Evolutionary conservation across 2,113 vertebrate genomes (phyloP), one percentile per base, ranked within the genome.

Genomic region (Clarias gariepinus): DNA sequence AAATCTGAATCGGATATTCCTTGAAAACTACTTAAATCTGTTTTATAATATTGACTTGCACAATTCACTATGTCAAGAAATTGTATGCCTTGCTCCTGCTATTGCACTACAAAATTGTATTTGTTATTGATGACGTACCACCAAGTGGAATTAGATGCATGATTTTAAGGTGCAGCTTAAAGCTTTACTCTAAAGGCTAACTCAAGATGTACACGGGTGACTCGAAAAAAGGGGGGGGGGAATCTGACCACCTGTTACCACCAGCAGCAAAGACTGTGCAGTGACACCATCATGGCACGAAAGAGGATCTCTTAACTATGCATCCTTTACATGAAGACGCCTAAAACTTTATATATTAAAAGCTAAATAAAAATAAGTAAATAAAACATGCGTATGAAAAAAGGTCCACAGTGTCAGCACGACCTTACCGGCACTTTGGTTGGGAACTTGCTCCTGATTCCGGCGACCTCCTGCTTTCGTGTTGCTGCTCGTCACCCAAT

Each of bases 391-490:
- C 23, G 11, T 41, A 47, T 47, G 47, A 47, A 47, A 47, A 47
- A 47, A 47, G 7, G 6, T 7, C 47, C 47, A 2, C 25, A 19
- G 0, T 9, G 4, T 77, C 18, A 16, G 21, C 3, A 3, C 3
- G 21, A 3, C 21, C 86, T 96, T 91, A 98, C 97, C 91, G 96
- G 97, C 86, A 97, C 92, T 89, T 98, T 98, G 61, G 96, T 97
- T 0, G 97, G 97, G 90, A 97, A 98, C 88, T 98, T 99, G 15
- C 93, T 94, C 55, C 94, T 86, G 91, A 98, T 97, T 23, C 96
- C 95, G 0, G 95, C 94, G 15, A 97, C 97, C 88, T 98, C 97
- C 68, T 96, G 95, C 55, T 94, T 96, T 83, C 97, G 92, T 1
- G 93, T 95, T 23, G 95, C 97, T 98, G 94, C 41, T 74, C 66